phyloP scores from a whole-genome alignment of 1,140 invertebrate genomes.

The Neodiprion virginianus region DNA sequence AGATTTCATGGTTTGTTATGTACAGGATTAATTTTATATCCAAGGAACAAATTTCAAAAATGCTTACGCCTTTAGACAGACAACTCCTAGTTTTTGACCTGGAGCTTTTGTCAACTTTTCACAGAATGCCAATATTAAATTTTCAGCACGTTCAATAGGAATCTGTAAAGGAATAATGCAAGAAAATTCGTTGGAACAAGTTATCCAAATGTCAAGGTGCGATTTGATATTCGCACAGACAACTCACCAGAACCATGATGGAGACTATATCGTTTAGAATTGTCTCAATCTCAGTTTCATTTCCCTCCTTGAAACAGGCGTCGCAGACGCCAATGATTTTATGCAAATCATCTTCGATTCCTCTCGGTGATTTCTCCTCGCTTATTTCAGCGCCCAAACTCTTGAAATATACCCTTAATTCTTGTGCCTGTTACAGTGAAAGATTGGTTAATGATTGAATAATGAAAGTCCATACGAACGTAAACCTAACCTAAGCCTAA shows the following conservation, averaged over 20 bases:
- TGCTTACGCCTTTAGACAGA: conserved; percentile 87
- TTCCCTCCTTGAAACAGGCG: conserved; percentile 86
- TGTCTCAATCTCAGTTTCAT: conserved; percentile 81
- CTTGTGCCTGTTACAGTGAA: conserved; percentile 73
- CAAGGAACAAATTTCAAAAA: conserved; percentile 10
- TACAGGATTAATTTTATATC: too few species aligned
- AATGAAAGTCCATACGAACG: background rate
- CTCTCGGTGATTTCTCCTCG: conserved; percentile 87
- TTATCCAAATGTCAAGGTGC: background rate
- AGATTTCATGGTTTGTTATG: too few species aligned
- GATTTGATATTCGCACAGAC: conserved; percentile 13
- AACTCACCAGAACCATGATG: conserved; percentile 85
- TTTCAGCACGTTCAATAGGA: conserved; percentile 86
- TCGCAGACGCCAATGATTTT: conserved; percentile 95
- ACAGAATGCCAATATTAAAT: conserved; percentile 89
- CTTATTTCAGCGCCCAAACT: conserved; percentile 90
- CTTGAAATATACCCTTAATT: conserved; percentile 89
- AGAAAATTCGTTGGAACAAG: conserved; percentile 10
- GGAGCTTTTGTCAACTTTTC: conserved; percentile 92
- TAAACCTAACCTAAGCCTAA: background rate
- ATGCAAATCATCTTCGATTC: conserved; percentile 91
- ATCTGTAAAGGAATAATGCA: conserved; percentile 66
- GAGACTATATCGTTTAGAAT: conserved; percentile 92
- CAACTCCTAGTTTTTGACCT: conserved; percentile 79
- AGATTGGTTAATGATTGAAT: background rate